Base-by-base conservation (phyloP, 2,888 invertebrate genomes). In the Amiota minor region DNA sequence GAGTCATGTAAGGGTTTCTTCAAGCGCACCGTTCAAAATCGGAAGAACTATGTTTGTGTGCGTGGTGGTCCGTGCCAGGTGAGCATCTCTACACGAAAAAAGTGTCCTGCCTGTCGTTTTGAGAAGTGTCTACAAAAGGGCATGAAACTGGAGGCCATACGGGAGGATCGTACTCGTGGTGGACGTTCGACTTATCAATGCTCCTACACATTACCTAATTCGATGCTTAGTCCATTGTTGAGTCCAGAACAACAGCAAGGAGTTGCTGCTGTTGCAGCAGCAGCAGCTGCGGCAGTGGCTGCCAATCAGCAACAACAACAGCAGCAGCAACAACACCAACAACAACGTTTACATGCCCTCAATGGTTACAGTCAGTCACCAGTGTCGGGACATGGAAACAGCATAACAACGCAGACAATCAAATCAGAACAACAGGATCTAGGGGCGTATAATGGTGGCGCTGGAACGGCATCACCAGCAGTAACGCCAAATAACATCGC, bases 1-100 rank as follows among this genome's bases (percentile, higher is more conserved):
- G 98, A 98, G 89, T 97, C 97, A 20, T 98, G 98, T 90, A 98
- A 98, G 90, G 98, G 98, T 2, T 98, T 98, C 91, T 98, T 98
- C 91, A 98, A 98, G 90, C 92, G 98, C 76, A 98, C 98, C 20
- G 98, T 98, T n/a, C 98, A 98, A 91, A 98, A 98, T 89, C 93
- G 98, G 81, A 98, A 98, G 91, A 97, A 97, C 89, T 98, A 98
- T 90, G 96, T 97, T 86, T 98, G 98, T 88, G 91, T 96, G 67
- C 92, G 97, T 45, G 97, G 97, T 1, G 96, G 96, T 0, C 94
- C 94, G 81, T 98, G 98, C 90, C 96, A 96, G 35, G 97, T 98
- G 12, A 96, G 96, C 10, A 96, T 97, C 55, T 95, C 96, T 1
- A 98, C 98, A 3, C 92, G 98, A 75, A 98, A 98, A 89, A 98